phyloP scores from a whole-genome alignment of 2,113 vertebrate species.

The Pangasianodon hypophthalmus region DNA sequence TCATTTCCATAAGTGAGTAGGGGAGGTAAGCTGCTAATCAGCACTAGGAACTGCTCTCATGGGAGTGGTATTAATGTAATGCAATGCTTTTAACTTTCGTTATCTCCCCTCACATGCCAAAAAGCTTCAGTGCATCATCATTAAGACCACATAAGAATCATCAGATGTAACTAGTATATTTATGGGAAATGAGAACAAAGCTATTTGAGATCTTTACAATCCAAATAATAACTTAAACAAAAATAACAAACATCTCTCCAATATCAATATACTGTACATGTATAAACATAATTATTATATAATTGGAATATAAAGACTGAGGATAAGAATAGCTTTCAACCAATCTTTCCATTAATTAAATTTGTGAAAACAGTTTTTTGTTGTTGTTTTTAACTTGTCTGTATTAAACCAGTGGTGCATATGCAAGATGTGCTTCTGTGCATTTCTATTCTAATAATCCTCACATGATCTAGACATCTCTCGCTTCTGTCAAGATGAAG shows the following conservation, averaged over 20 bases:
- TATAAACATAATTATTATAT: background rate
- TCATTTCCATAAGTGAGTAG: slow-evolving; percentile 42
- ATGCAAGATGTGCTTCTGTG: background rate
- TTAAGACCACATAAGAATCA: slow-evolving; percentile 5
- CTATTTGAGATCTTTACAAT: background rate
- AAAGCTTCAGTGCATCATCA: slow-evolving; percentile 35
- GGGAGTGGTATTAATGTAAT: slow-evolving; percentile 39
- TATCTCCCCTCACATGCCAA: slow-evolving; percentile 39
- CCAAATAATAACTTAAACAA: background rate
- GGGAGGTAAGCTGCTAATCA: slow-evolving; percentile 44
- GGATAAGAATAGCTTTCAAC: background rate
- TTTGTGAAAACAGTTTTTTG: background rate
- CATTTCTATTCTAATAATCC: background rate
- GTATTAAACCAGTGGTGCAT: background rate
- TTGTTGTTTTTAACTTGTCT: background rate
- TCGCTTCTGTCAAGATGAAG: background rate
- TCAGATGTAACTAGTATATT: slow-evolving; percentile 30
- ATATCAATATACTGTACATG: background rate
- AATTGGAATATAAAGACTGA: background rate
- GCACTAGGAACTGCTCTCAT: slow-evolving; percentile 43
- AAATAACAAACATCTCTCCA: background rate
- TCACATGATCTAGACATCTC: background rate
- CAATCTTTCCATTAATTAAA: background rate
- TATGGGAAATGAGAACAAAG: background rate
- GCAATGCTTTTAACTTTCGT: slow-evolving; percentile 48